Evolutionary conservation across 2,797 vertebrate species (phyloP).

Genomic region (Microtus obscurus): DNA sequence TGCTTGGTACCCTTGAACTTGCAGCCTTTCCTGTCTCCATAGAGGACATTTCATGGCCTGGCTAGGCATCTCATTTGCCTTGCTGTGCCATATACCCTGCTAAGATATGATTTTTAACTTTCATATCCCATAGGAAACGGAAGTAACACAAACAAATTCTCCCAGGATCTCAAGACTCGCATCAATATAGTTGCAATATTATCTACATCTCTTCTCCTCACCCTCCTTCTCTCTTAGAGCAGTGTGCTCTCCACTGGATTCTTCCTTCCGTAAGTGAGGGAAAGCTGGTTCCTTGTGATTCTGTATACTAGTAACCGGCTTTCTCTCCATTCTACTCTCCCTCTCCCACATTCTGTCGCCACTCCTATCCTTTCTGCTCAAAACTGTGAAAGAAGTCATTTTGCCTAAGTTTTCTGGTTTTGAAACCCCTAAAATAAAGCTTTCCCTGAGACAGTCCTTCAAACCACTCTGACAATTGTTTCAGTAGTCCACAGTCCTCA

Average conservation of each 20-base stretch:
- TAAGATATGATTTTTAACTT: conserved; percentile 40
- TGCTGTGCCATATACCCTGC: background rate
- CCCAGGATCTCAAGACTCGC: background rate
- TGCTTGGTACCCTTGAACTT: background rate
- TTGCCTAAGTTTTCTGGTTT: conserved; percentile 22
- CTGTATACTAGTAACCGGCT: background rate
- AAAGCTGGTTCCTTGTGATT: no score
- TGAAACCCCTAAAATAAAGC: background rate
- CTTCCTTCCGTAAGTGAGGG: background rate
- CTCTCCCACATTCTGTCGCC: background rate
- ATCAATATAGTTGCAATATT: background rate
- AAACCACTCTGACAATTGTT: background rate
- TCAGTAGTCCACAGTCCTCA: background rate
- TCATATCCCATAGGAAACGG: background rate
- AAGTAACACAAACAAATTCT: background rate
- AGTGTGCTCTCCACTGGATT: background rate
- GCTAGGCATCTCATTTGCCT: background rate
- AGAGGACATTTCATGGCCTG: background rate
- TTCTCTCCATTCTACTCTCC: background rate
- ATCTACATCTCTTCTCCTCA: no score
- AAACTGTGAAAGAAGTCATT: background rate
- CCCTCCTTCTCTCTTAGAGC: background rate
- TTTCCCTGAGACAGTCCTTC: background rate
- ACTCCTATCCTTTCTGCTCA: background rate
- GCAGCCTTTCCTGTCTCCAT: background rate